Base-by-base conservation (phyloP, 2,888 invertebrate genomes). In the Branchellion lobata region DNA sequence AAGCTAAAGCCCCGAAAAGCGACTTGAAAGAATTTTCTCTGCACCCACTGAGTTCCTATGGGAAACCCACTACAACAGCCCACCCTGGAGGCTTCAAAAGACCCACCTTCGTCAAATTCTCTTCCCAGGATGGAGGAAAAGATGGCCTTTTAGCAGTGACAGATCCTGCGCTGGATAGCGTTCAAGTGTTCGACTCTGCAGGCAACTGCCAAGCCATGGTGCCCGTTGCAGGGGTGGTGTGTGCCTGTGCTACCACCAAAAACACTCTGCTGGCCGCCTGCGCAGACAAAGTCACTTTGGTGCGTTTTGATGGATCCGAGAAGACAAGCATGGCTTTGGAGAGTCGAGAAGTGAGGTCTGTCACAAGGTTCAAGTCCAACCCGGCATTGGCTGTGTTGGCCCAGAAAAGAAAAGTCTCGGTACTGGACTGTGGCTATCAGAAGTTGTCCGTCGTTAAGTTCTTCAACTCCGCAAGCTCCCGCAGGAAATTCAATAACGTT, bases 191-290 rank as follows among this genome's bases (percentile, higher is more conserved):
- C 75, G 40, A 53, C 24, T 18, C 53, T 24, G 31, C 24, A 21
- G 81, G 81, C 14, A 78, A 79, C 14, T 81, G 81, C 24, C 71
- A 79, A 65, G 72, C 81, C n/a, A 69, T 81, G 68, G 79, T 81
- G 11, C 71, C 71, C 34, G 75, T 79, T n/a, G 61, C 27, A 21
- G 79, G 75, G 21, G 75, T 79, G 2, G 65, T 51, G 18, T 51
- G 77, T 33, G 47, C 57, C 31, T 77, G 77, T 65, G 34, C 57
- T 18, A n/a, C 57, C n/a, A 33, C 33, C 61, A 29, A 34, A 24
- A 21, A 53, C 18, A 33, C 27, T 29, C 29, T 77, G 36, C 33
- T 36, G 11, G 61, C 36, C 1, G 77, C 77, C 24, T 57, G 57
- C 1, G 65, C 61, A 18, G 65, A 77, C n/a, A 61, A 61, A 61